phyloP scores from a whole-genome alignment of 2,797 vertebrate genomes.

The Microctenopoma steveboyesi region DNA sequence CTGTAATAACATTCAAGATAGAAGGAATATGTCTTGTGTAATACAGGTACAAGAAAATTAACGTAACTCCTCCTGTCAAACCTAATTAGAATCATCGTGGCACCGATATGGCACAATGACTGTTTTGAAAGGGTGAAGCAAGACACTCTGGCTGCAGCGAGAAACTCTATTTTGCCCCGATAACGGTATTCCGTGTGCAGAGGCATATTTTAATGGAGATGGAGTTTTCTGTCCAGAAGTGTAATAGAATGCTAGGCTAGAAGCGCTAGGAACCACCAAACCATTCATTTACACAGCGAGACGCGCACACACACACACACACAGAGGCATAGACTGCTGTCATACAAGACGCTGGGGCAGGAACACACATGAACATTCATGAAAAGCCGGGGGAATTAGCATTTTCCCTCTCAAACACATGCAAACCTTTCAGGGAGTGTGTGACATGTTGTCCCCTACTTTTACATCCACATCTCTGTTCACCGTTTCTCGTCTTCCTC shows the following conservation, averaged over 20 bases:
- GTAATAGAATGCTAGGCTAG: constrained; percentile 20
- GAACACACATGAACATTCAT: constrained; percentile 15
- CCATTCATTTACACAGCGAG: constrained; percentile 3
- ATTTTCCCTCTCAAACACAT: not conserved
- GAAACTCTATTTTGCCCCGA: constrained; percentile 37
- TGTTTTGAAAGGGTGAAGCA: constrained; percentile 57
- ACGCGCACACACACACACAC: constrained; percentile 8
- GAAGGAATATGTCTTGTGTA: constrained; percentile 57
- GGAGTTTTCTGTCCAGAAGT: constrained; percentile 23
- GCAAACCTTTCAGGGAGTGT: constrained; percentile 38
- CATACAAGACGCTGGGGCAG: not conserved
- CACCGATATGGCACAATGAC: constrained; percentile 47
- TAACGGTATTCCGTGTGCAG: constrained; percentile 21
- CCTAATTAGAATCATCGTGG: constrained; percentile 67
- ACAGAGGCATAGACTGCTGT: constrained; percentile 4
- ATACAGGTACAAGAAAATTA: constrained; percentile 68
- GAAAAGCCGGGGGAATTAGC: constrained; percentile 14
- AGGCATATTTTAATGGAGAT: constrained; percentile 26
- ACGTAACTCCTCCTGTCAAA: constrained; percentile 71
- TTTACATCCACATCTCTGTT: constrained; percentile 71
- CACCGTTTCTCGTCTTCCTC: constrained; percentile 40
- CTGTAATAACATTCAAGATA: constrained; percentile 73
- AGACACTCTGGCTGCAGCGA: constrained; percentile 43
- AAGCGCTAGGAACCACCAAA: constrained; percentile 23
- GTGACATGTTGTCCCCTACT: constrained; percentile 66